phyloP scores from a whole-genome alignment of 2,888 invertebrate species.

The Chromoteleia sp. region DNA sequence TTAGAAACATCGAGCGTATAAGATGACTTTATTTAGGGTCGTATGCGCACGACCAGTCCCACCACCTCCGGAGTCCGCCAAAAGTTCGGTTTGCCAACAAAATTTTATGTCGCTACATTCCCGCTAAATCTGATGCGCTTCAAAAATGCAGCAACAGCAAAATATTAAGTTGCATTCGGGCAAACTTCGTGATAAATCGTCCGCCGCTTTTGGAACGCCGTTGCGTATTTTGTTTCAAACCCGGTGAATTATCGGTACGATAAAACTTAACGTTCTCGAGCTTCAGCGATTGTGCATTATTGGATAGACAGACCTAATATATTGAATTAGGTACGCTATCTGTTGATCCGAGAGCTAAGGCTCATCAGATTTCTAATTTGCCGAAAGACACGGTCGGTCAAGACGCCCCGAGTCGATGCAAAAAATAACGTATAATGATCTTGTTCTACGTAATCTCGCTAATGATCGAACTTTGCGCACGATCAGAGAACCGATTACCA shows the following conservation, averaged over 20 bases:
- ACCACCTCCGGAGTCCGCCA: slow-evolving; percentile 51
- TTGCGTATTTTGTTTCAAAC: slow-evolving; percentile 76
- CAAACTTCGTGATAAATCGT: slow-evolving; percentile 73
- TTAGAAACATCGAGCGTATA: slow-evolving; percentile 77
- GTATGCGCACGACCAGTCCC: slow-evolving; percentile 53
- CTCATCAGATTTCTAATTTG: slow-evolving; percentile 76
- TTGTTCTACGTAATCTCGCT: slow-evolving; percentile 72
- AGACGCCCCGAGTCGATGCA: slow-evolving; percentile 64
- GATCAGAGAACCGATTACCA: slow-evolving; percentile 59
- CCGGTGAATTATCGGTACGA: slow-evolving; percentile 76
- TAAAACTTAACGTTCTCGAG: slow-evolving; percentile 76
- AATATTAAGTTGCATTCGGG: slow-evolving; percentile 76
- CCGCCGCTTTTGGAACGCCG: slow-evolving; percentile 39
- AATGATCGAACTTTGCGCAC: slow-evolving; percentile 70
- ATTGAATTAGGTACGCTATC: slow-evolving; percentile 73
- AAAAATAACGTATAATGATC: slow-evolving; percentile 71
- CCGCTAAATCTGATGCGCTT: slow-evolving; percentile 76
- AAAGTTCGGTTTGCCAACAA: slow-evolving; percentile 71
- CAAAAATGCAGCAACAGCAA: slow-evolving; percentile 70
- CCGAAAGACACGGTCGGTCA: slow-evolving; percentile 73
- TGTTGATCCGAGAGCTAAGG: slow-evolving; percentile 63
- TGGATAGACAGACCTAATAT: slow-evolving; percentile 72
- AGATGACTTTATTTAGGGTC: slow-evolving; percentile 81
- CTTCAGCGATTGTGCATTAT: slow-evolving; percentile 67
- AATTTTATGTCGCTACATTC: slow-evolving; percentile 79